Percentiles rank a stretch among this genome's conserved stretches.
phyloP scores from a whole-genome alignment of 2,113 vertebrate genomes.

The Antigone vipio region DNA sequence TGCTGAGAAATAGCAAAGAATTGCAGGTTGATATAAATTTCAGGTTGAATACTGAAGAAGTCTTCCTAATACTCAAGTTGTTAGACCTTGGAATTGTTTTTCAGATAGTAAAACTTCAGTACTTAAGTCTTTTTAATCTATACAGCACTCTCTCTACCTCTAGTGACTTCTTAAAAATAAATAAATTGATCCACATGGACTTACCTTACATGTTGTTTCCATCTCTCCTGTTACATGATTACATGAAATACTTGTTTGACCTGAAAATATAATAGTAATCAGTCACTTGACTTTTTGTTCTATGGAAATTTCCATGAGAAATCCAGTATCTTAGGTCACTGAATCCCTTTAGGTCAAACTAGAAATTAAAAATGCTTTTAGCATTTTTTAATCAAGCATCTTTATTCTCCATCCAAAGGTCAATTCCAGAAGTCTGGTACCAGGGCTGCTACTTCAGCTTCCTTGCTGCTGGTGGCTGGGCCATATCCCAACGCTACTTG shows the following conservation, averaged over 20 bases:
- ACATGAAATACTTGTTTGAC: neutral
- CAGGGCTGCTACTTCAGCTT: neutral
- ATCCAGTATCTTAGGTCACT: neutral
- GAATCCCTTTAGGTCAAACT: neutral
- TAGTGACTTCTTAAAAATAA: neutral
- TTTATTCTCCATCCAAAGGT: neutral
- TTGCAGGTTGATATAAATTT: neutral
- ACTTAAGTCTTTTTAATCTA: neutral
- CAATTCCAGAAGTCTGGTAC: neutral
- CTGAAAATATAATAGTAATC: neutral
- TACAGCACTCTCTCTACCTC: neutral
- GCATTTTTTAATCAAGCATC: neutral
- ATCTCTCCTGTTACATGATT: neutral
- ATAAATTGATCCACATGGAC: neutral
- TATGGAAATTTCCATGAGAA: neutral
- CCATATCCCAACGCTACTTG: fast-evolving
- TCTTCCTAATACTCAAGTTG: neutral
- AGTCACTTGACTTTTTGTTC: neutral
- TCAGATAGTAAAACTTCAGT: neutral
- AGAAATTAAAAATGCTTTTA: neutral
- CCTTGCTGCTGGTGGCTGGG: neutral
- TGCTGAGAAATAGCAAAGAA: neutral
- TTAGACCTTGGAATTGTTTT: neutral
- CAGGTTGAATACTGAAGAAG: neutral
- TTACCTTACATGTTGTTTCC: neutral